Conservation (phyloP, 2,888 invertebrate species). For the Sturmia bella region DNA sequence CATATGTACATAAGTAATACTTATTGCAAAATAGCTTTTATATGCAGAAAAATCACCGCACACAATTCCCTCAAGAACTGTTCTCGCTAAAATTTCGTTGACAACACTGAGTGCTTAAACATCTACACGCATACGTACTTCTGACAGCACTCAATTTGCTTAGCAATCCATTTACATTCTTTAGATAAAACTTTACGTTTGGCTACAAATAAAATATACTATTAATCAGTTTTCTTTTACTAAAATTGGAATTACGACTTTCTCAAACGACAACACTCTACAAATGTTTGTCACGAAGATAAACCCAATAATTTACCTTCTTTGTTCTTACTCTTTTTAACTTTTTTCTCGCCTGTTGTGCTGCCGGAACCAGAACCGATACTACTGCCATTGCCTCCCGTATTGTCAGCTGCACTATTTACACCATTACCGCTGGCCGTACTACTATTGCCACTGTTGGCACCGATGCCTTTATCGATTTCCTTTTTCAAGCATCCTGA, state of each 20-base stretch:
- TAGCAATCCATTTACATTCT: constrained; percentile 48
- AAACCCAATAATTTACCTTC: constrained; percentile 82
- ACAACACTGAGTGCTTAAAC: too few relatives aligned
- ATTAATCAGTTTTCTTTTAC: constrained; percentile 57
- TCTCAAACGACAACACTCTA: constrained; percentile 68
- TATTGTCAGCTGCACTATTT: constrained; percentile 73
- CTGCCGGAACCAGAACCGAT: constrained; percentile 75
- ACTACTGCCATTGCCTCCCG: constrained; percentile 71
- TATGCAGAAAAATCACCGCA: too few relatives aligned
- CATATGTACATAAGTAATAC: too few relatives aligned
- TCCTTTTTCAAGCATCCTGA: constrained; percentile 78
- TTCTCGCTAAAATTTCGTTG: too few relatives aligned
- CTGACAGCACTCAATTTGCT: background rate
- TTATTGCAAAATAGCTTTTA: too few relatives aligned
- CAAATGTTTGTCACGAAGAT: constrained; percentile 75
- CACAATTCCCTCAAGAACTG: too few relatives aligned
- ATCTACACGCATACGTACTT: too few relatives aligned
- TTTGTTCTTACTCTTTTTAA: constrained; percentile 82
- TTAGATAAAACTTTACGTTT: constrained; percentile 23
- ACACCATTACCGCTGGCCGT: constrained; percentile 66
- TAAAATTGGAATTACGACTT: constrained; percentile 76
- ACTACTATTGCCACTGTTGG: constrained; percentile 71
- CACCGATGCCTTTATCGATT: constrained; percentile 62
- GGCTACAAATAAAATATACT: constrained; percentile 55
- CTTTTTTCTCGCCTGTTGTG: constrained; percentile 81